Evolutionary conservation across 2,797 vertebrate species (phyloP).

Genomic region (Enteromius thamalakanensis): DNA sequence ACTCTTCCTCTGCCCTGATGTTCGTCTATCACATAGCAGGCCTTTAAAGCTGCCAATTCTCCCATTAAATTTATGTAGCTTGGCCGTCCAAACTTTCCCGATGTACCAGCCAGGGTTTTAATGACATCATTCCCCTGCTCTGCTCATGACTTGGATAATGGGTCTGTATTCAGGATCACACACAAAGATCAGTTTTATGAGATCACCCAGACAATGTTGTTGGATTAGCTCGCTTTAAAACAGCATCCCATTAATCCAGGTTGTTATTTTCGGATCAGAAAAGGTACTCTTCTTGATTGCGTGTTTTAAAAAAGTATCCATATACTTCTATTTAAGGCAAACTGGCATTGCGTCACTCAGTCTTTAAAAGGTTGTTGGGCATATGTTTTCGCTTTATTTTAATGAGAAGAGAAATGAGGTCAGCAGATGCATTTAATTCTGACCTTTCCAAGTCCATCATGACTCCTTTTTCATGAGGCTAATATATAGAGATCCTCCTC

Average conservation of each 20-base stretch:
- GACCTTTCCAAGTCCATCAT: constrained; percentile 36
- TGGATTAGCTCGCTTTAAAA: constrained; percentile 24
- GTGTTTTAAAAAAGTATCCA: not conserved
- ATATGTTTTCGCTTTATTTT: constrained; percentile 33
- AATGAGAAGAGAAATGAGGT: constrained; percentile 11
- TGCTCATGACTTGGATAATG: constrained; percentile 12
- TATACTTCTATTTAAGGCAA: not conserved
- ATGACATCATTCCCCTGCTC: not conserved
- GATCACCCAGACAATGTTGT: not conserved
- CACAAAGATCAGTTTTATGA: constrained; percentile 26
- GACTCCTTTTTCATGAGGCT: constrained; percentile 17
- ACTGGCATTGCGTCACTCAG: not conserved
- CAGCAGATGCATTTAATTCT: constrained; percentile 23
- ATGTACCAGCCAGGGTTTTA: constrained; percentile 27
- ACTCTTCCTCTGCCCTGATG: constrained; percentile 15
- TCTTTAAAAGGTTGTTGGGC: not conserved
- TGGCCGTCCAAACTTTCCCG: constrained; percentile 9
- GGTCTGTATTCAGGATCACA: constrained; percentile 35
- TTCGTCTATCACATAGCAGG: not conserved
- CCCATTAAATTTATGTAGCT: constrained; percentile 18
- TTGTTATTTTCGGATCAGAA: constrained; percentile 22
- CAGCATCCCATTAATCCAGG: constrained; percentile 10
- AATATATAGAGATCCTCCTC: not conserved
- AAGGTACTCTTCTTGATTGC: not conserved
- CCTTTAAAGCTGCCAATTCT: constrained; percentile 19